Percentiles rank a stretch among this genome's conserved stretches.
phyloP scores from a whole-genome alignment of 2,113 vertebrate species.

The Cynoglossus semilaevis region DNA sequence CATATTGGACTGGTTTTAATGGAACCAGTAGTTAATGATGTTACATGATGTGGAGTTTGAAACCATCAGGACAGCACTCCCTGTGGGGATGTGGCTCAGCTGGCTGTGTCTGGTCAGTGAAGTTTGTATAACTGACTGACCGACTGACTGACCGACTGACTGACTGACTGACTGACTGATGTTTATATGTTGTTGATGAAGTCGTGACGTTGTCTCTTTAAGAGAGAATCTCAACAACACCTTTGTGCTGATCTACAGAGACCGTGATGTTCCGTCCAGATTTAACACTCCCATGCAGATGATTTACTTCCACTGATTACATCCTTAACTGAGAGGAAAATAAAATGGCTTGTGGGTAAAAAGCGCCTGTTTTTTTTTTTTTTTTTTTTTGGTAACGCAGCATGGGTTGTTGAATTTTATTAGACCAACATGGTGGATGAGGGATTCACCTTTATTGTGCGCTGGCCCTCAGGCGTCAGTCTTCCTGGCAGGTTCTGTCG shows the following conservation, averaged over 20 bases:
- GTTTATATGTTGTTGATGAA: too few relatives aligned
- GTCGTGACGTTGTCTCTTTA: conserved; percentile 1
- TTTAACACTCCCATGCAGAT: background rate
- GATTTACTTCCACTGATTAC: conserved; percentile 5
- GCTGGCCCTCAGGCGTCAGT: conserved; percentile 4
- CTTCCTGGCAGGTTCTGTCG: conserved; percentile 13
- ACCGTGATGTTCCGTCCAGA: background rate
- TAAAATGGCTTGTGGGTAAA: background rate
- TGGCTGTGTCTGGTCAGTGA: too few relatives aligned
- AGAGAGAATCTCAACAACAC: conserved; percentile 6
- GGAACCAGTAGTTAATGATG: too few relatives aligned
- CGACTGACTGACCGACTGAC: too few relatives aligned
- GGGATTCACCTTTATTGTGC: background rate
- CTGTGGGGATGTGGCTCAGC: too few relatives aligned
- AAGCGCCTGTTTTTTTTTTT: background rate
- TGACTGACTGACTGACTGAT: too few relatives aligned
- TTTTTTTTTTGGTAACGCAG: background rate
- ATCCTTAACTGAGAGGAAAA: background rate
- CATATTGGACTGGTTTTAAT: too few relatives aligned
- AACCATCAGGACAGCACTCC: too few relatives aligned
- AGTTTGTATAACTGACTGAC: too few relatives aligned
- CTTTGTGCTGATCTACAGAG: too few relatives aligned
- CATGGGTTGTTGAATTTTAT: conserved; percentile 10
- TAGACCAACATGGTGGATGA: background rate
- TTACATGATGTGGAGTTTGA: too few relatives aligned